Base-by-base conservation (phyloP, 1,140 invertebrate species). In the Panonychus citri region DNA sequence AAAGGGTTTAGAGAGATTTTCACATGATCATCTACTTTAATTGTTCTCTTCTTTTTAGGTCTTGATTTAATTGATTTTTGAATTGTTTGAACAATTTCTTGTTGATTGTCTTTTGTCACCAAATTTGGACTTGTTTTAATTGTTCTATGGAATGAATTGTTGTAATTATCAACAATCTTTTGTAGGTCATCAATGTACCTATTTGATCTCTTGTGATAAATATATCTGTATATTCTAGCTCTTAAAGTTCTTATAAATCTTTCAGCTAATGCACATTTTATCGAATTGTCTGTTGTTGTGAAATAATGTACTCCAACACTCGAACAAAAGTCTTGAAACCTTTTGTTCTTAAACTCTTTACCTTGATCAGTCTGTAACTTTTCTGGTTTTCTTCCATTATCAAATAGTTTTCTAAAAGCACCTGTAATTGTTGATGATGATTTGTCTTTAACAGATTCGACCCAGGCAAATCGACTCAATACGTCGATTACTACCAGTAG, bases 211-310 rank as follows among this genome's bases (percentile, higher is more conserved):
- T 64, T 61, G 53, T 66, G 56, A 60, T 66, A 69, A 60, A 74
- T 73, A 53, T 61, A 70, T 55, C 65, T 67, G 60, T 63, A 74
- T 60, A 74, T 65, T 61, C 66, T 68, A 24, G 53, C 60, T 65
- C 72, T 73, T 51, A 75, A 55, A 15, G 68, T 73, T 60, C 68
- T 60, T 62, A 71, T 71, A 53, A 72, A 69, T 55, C 72, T 48
- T 65, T 74, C 72, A 43, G 67, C 66, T 50, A 71, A 65, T 19
- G 66, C 64, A 19, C 69, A 70, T 66, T 75, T 76, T 43, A 30
- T 40, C 40, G 61, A 61, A 53, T 61, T 66, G 64, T 65, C 69
- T 24, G 69, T 70, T 5, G 62, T 68, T 30, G 28, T 52, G 61
- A 70, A 73, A 59, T 71, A 62, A 60, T 71, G 66, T 43, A 73